A percentile compares a stretch with the other conserved stretches of the same genome.
These are phyloP conservation scores for Phataginus tetradactyla DNA, from an alignment of 2,797 vertebrate genomes.

Conservation along the genomic window DNA sequence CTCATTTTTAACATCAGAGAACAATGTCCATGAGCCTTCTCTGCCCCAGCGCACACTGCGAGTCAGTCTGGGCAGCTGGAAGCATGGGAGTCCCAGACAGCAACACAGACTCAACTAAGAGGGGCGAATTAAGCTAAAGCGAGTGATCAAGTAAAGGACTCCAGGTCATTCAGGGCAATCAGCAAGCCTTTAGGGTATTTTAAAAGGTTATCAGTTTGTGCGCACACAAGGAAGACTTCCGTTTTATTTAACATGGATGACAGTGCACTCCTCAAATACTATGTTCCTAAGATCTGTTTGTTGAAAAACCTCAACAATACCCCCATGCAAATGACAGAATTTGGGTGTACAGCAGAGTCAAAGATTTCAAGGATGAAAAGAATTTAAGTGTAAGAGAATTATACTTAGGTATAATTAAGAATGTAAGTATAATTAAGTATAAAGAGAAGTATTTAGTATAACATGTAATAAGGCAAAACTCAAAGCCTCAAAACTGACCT, in stretches of 20 bases:
- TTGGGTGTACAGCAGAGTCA: not conserved
- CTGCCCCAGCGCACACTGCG: not conserved
- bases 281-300: not conserved
- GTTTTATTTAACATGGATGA: not conserved
- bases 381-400: not conserved
- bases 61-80: not conserved
- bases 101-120: not conserved
- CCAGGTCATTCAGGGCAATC: not conserved
- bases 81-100: not conserved
- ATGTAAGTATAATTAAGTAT: too few relatives aligned
- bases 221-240: not conserved
- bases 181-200: not conserved
- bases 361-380: not conserved
- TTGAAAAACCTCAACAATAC: not conserved
- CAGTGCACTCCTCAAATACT: conserved; percentile 17
- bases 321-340: not conserved
- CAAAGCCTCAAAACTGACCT: not conserved
- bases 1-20: not conserved
- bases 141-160: not conserved
- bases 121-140: not conserved
- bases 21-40: not conserved
- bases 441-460: too few relatives aligned
- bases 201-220: conserved; percentile 42
- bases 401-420: too few relatives aligned
- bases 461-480: not conserved